Conservation (phyloP, 2,888 invertebrate genomes). For the Synanthedon vespiformis region DNA sequence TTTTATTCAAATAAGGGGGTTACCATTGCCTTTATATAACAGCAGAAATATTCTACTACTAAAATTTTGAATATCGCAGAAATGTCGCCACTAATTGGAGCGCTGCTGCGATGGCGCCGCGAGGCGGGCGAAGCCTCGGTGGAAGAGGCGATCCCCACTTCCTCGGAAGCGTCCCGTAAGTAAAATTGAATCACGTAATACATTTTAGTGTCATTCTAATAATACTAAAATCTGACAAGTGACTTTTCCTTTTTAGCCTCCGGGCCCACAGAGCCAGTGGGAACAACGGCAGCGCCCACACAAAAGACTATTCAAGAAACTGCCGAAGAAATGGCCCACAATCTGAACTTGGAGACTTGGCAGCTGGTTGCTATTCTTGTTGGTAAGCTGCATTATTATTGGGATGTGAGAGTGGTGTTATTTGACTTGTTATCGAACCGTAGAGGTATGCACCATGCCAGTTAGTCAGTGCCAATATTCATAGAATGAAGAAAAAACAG, state of each 20-base stretch:
- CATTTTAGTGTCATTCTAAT: not conserved
- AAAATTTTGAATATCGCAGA: conserved; percentile 13
- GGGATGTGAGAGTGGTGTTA: not conserved
- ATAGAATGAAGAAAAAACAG: not conserved
- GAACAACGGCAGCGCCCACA: conserved; percentile 29
- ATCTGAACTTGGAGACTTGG: conserved; percentile 86
- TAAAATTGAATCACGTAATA: not conserved
- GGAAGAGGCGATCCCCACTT: conserved; percentile 11
- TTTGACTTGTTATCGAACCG: not conserved
- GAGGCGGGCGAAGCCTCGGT: conserved; percentile 20
- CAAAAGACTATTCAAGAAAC: conserved; percentile 68
- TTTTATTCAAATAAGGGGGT: too few relatives aligned
- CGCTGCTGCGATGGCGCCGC: conserved; percentile 57
- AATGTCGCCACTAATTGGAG: conserved; percentile 51
- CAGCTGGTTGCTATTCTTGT: conserved; percentile 86
- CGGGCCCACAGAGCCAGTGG: conserved; percentile 13
- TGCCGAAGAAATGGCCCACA: conserved; percentile 74
- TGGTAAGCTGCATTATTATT: conserved; percentile 60
- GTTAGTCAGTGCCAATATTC: not conserved
- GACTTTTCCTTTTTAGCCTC: conserved; percentile 1
- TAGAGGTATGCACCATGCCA: not conserved
- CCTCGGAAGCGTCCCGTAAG: conserved; percentile 3
- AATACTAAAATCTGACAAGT: not conserved
- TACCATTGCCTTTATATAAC: too few relatives aligned
- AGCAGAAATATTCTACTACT: too few relatives aligned